phyloP scores from a whole-genome alignment of 2,113 vertebrate species.

The Crotophaga sulcirostris region DNA sequence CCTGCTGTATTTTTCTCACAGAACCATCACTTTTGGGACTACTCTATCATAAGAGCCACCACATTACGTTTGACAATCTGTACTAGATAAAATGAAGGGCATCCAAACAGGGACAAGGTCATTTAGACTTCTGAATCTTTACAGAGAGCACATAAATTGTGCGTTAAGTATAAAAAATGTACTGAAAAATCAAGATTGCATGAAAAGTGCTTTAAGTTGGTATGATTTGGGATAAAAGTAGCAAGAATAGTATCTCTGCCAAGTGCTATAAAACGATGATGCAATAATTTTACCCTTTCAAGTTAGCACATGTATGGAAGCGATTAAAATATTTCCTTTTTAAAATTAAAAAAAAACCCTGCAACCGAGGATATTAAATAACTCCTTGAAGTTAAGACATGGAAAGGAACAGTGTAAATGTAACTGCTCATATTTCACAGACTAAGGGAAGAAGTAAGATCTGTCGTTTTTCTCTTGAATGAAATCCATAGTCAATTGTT shows the following conservation, averaged over 20 bases:
- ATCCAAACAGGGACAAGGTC: slow-evolving; percentile 60
- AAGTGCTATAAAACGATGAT: slow-evolving; percentile 60
- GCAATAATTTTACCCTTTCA: slow-evolving; percentile 66
- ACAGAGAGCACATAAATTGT: slow-evolving; percentile 22
- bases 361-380: neutral
- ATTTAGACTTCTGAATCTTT: slow-evolving; percentile 19
- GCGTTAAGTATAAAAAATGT: neutral
- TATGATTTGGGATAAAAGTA: slow-evolving; percentile 56
- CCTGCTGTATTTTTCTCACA: slow-evolving; percentile 37
- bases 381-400: neutral
- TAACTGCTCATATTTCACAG: neutral
- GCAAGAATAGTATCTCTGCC: slow-evolving; percentile 42
- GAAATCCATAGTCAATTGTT: neutral
- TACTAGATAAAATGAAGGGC: slow-evolving; percentile 50
- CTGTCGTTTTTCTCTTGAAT: neutral
- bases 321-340: slow-evolving; percentile 40
- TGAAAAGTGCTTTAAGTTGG: slow-evolving; percentile 36
- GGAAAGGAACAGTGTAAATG: neutral
- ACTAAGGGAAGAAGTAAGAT: neutral
- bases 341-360: neutral
- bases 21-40: slow-evolving; percentile 48
- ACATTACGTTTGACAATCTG: slow-evolving; percentile 44
- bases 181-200: slow-evolving; percentile 4
- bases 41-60: slow-evolving; percentile 28
- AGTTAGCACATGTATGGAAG: slow-evolving; percentile 49